phyloP scores from a whole-genome alignment of 2,888 invertebrate species.

The Lacanobia wlatinum region DNA sequence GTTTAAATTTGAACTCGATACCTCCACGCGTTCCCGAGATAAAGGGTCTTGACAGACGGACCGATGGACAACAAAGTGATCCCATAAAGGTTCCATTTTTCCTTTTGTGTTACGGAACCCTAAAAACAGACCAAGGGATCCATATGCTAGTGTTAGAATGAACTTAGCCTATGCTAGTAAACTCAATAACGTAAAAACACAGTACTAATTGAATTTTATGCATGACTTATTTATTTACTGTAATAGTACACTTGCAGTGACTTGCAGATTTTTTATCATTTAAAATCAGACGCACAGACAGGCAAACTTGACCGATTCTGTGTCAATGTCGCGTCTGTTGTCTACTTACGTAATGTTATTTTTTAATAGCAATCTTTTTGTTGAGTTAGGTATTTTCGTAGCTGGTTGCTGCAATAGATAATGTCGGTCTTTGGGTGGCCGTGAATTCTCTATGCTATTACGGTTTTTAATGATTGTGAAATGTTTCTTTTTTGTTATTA shows the following conservation, averaged over 20 bases:
- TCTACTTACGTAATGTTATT: slow-evolving; percentile 42
- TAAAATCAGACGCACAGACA: slow-evolving; percentile 30
- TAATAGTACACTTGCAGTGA: slow-evolving; percentile 9
- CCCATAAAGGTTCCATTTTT: no score
- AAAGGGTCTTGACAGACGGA: no score
- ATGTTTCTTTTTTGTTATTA: slow-evolving; percentile 16
- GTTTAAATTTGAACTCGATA: no score
- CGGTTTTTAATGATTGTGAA: slow-evolving; percentile 28
- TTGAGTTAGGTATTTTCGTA: slow-evolving; percentile 29
- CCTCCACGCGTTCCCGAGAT: no score
- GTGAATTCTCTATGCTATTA: slow-evolving; percentile 36
- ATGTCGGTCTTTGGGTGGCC: slow-evolving; percentile 29
- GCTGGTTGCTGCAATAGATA: slow-evolving; percentile 30
- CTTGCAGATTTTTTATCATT: slow-evolving; percentile 22
- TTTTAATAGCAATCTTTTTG: slow-evolving; percentile 41
- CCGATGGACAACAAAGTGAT: no score
- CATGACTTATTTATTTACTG: no score
- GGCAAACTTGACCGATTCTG: slow-evolving; percentile 59
- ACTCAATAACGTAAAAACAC: no score
- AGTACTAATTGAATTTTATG: not conserved
- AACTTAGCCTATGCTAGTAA: no score
- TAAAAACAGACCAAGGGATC: no score
- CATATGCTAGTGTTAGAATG: no score
- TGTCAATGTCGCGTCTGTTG: slow-evolving; percentile 56
- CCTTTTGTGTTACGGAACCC: no score